Percentiles rank a stretch among this genome's conserved stretches.
These are phyloP conservation scores for Hydractinia echinata DNA, from an alignment of 30 jellyfish, hydroid and myxozoan genomes.

Conservation along the genomic window DNA sequence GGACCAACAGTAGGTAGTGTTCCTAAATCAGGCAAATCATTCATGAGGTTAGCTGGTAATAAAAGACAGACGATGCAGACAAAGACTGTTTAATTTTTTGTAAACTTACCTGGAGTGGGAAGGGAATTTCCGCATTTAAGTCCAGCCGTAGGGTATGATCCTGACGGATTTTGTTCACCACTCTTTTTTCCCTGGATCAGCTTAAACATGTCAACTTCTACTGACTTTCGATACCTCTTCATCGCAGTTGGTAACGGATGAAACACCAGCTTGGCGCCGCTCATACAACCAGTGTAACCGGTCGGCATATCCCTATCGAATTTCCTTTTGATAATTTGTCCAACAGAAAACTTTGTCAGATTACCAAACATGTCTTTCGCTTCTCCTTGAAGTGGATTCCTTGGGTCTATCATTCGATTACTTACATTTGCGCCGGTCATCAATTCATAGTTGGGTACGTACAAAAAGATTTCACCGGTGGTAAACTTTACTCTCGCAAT, in stretches of 20 bases:
- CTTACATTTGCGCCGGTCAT: slow-evolving; percentile 17
- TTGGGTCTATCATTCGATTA: slow-evolving; percentile 22
- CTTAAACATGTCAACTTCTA: slow-evolving; percentile 25
- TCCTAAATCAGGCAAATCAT: background rate
- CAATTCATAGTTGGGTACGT: slow-evolving; percentile 34
- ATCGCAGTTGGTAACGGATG: slow-evolving; percentile 8
- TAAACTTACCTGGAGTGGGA: slow-evolving; percentile 22
- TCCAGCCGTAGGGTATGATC: slow-evolving; percentile 8
- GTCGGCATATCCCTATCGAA: slow-evolving; percentile 1
- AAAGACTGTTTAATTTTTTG: background rate
- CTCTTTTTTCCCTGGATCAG: slow-evolving; percentile 10
- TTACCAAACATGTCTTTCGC: slow-evolving; percentile 10
- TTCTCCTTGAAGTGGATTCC: background rate
- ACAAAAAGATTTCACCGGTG: slow-evolving; percentile 14
- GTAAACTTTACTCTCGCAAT: slow-evolving; percentile 24
- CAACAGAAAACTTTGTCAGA: slow-evolving; percentile 22
- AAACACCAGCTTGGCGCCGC: slow-evolving; percentile 26
- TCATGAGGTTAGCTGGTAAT: too few species aligned
- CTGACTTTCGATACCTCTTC: slow-evolving; percentile 16
- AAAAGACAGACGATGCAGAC: background rate
- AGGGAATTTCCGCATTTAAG: slow-evolving; percentile 26
- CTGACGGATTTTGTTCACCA: slow-evolving; percentile 8
- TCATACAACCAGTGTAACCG: slow-evolving; percentile 29
- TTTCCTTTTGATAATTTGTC: background rate
- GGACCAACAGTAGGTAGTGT: slow-evolving; percentile 37